These are phyloP conservation scores for Suncus etruscus DNA, from an alignment of 2,113 vertebrate genomes.

Conservation along the genomic window DNA sequence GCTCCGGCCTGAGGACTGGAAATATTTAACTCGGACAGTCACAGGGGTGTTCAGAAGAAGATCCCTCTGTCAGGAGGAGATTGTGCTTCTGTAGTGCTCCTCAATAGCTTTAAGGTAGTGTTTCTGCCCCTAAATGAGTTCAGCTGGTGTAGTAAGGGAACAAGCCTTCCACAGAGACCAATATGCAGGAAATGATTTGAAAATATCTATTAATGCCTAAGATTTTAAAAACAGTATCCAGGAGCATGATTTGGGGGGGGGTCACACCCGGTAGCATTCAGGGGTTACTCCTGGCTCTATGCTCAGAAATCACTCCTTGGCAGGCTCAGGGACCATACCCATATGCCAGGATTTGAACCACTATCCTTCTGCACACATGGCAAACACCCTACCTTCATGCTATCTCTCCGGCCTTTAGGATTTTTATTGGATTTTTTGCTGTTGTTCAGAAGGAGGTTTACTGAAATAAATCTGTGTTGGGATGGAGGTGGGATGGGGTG, in stretches of 20 bases:
- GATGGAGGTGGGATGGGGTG: background rate
- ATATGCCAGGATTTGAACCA: no score
- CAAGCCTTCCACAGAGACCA: constrained; percentile 35
- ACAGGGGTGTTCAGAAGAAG: background rate
- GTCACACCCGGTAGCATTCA: no score
- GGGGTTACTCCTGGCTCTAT: no score
- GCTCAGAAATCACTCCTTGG: no score
- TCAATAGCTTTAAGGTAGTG: background rate
- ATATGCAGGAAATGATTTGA: constrained; percentile 63
- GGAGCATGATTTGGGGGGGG: constrained; percentile 22
- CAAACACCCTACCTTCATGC: no score
- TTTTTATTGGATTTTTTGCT: constrained; percentile 53
- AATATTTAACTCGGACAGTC: no score
- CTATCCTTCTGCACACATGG: no score
- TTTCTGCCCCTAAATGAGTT: background rate
- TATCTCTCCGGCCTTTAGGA: no score
- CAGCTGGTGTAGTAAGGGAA: constrained; percentile 7
- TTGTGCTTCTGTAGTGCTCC: background rate
- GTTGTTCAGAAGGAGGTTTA: constrained; percentile 29
- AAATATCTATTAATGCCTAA: constrained; percentile 56
- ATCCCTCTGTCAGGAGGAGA: background rate
- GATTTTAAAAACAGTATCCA: constrained; percentile 44
- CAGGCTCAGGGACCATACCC: no score
- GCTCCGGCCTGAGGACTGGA: background rate
- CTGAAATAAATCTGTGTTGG: background rate